phyloP scores from a whole-genome alignment of 2,888 invertebrate species.

The Chymomyza procnemis region DNA sequence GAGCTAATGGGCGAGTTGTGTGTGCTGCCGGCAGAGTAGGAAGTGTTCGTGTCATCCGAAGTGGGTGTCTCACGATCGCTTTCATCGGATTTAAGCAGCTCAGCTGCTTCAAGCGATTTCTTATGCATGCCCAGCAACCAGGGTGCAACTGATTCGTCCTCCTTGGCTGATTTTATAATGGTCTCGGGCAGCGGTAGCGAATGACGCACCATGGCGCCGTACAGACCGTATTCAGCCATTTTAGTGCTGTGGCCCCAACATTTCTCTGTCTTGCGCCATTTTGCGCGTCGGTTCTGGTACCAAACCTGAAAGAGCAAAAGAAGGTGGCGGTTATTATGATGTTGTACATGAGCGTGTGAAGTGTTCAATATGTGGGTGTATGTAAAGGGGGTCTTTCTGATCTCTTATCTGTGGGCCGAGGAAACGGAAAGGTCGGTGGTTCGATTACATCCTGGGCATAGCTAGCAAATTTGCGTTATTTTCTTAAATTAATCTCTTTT shows the following conservation, averaged over 20 bases:
- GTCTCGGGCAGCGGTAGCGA: conserved; percentile 98
- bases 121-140: conserved; percentile 99
- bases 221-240: conserved; percentile 99
- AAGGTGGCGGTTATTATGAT: neutral
- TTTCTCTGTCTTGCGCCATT: conserved; percentile 99
- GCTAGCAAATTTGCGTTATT: too few relatives aligned
- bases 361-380: too few relatives aligned
- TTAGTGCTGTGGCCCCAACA: conserved; percentile 99
- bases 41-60: conserved; percentile 82
- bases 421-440: too few relatives aligned
- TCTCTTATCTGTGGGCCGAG: too few relatives aligned
- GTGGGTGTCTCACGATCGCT: conserved; percentile 83
- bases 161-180: conserved; percentile 97
- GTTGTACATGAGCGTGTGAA: too few relatives aligned
- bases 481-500: too few relatives aligned
- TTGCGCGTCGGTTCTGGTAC: conserved; percentile 96
- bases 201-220: conserved; percentile 99
- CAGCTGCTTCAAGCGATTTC: conserved; percentile 98
- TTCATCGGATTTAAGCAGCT: conserved; percentile 91
- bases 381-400: too few relatives aligned
- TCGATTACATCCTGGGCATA: too few relatives aligned
- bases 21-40: conserved; percentile 78
- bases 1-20: conserved; percentile 79
- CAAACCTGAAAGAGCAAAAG: conserved; percentile 87
- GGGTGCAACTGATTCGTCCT: conserved; percentile 97